Base-by-base conservation (phyloP, 2,888 invertebrate species). In the Sisyra nigra region DNA sequence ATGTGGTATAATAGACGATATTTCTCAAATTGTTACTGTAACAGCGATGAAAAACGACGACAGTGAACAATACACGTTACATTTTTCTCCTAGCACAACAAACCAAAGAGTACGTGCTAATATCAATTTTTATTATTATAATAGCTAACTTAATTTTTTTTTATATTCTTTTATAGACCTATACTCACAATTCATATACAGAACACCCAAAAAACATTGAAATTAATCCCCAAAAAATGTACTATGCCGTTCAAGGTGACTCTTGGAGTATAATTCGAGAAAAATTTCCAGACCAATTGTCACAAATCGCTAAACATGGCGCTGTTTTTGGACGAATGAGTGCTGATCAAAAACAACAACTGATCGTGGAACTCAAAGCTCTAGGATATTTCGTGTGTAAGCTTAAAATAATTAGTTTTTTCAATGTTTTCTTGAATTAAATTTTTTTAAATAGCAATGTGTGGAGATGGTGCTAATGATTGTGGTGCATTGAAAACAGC, bases 401-500 rank as follows among this genome's bases (percentile, higher is more conserved):
- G 85, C n/a, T n/a, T n/a, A n/a, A n/a, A n/a, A n/a, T 24, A 7
- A 24, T 24, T 24, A 24, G 5, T 5, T 24, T 24, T 24, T 24
- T 24, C 3, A 7, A 24, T 24, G 5, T 24, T 24, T 24, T 24
- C 24, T 24, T 5, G 7, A 5, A 24, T 24, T 5, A 24, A 24
- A 5, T 24, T 24, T 24, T 24, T 24, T 24, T 24, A 3, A 3
- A 24, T 24, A 74, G 88, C 81, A 0, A 93, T 92, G 92, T 96
- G 94, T 54, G 96, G 96, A 1, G 96, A 96, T 63, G 96, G 96
- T 2, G 94, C 96, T 0, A 96, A 96, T 62, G 96, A 96, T 63
- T 94, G 94, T 59, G 93, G 93, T 1, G 93, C 93, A 0, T 63
- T 93, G 1, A 86, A 92, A 52, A 87, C 88, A 0, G 93, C 94